A percentile compares a stretch with the other conserved stretches of the same genome.
phyloP scores from a whole-genome alignment of 2,797 vertebrate genomes.

The Mus minutoides region DNA sequence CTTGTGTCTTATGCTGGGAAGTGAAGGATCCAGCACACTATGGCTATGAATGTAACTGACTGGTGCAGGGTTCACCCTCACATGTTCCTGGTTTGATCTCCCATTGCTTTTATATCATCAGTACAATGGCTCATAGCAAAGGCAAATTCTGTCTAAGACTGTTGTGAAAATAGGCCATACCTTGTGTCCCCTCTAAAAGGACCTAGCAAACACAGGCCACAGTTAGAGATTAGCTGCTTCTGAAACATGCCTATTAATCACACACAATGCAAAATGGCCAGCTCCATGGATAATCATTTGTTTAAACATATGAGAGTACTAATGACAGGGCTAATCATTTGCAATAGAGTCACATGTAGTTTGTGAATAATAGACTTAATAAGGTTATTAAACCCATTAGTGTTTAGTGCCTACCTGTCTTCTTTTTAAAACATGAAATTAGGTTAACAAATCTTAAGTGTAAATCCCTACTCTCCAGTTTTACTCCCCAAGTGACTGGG shows the following conservation, averaged over 20 bases:
- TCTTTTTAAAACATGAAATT: constrained; percentile 51
- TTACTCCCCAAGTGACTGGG: constrained; percentile 27
- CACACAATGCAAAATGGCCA: constrained; percentile 29
- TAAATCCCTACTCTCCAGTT: constrained; percentile 67
- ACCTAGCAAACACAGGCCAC: background rate
- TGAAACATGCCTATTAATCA: background rate
- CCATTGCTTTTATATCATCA: background rate
- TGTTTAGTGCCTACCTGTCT: constrained; percentile 53
- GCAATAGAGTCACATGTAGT: constrained; percentile 48
- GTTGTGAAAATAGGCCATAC: background rate
- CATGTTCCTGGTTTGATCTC: background rate
- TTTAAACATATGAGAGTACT: constrained; percentile 24
- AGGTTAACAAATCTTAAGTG: constrained; percentile 70
- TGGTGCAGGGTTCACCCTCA: background rate
- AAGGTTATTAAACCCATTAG: constrained; percentile 73
- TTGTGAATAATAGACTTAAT: constrained; percentile 77
- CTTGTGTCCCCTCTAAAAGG: background rate
- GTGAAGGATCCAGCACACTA: background rate
- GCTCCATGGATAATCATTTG: constrained; percentile 44
- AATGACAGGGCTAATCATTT: constrained; percentile 49
- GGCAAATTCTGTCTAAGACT: background rate
- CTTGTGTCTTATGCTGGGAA: background rate
- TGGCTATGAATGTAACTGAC: background rate
- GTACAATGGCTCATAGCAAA: background rate
- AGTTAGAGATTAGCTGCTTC: background rate